phyloP scores from a whole-genome alignment of 1,140 invertebrate species.

The Hycleus phaleratus region DNA sequence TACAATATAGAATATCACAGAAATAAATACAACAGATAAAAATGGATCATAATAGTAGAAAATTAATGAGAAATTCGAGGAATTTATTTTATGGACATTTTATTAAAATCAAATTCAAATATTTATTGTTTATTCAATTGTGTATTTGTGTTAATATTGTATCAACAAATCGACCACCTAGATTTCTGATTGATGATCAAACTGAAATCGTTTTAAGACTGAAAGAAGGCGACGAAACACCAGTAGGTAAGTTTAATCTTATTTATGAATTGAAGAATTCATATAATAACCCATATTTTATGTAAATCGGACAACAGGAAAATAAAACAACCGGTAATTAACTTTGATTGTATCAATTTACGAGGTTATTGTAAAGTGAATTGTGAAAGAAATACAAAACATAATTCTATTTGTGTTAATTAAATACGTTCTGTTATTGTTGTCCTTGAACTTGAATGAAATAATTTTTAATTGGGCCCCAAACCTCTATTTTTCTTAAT shows the following conservation, averaged over 20 bases:
- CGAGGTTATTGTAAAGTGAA: too few relatives aligned
- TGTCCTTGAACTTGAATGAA: too few relatives aligned
- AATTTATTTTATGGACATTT: constrained; percentile 26
- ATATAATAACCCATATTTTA: not conserved
- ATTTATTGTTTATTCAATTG: constrained; percentile 18
- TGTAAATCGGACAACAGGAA: too few relatives aligned
- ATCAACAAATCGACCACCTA: constrained; percentile 64
- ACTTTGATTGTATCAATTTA: too few relatives aligned
- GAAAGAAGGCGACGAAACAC: constrained; percentile 79
- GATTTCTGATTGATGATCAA: constrained; percentile 77
- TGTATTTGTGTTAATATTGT: constrained; percentile 16
- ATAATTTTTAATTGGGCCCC: too few relatives aligned
- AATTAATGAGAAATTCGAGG: constrained; percentile 15
- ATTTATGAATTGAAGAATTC: not conserved
- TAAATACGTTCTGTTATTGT: too few relatives aligned
- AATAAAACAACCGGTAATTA: too few relatives aligned
- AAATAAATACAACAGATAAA: not conserved
- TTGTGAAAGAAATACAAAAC: too few relatives aligned
- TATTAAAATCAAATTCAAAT: constrained; percentile 28
- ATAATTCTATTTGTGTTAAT: too few relatives aligned
- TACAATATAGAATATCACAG: not conserved
- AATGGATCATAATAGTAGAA: not conserved
- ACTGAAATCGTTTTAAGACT: constrained; percentile 82
- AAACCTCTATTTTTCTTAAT: too few relatives aligned
- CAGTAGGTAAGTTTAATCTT: constrained; percentile 59